Evolutionary conservation across 1,140 invertebrate genomes (phyloP), one percentile per base, ranked within the genome.

Genomic region (Lepidostoma basale): DNA sequence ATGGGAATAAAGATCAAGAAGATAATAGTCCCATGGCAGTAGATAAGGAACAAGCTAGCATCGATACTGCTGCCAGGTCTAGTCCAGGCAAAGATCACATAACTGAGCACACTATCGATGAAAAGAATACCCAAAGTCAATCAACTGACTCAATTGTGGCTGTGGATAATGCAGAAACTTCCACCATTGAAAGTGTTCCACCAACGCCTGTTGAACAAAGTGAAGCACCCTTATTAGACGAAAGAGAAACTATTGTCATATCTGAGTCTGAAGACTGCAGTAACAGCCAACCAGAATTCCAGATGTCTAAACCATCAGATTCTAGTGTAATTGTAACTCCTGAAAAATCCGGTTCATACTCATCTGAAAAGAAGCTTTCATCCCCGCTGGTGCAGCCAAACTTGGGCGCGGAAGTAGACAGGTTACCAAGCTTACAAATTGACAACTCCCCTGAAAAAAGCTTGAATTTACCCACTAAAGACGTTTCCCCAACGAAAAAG

Each of bases 191-290:
- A 10, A 9, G 12, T n/a, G 14, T 12, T 14, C 6, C 25, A 62
- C 6, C 23, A 45, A 25, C n/a, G 16, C 25, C 8, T 52, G 9
- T 12, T 18, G n/a, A 36, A 23, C n/a, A 20, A 6, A 14, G 45
- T 12, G 22, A 56, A 39, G 23, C 52, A 4, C 52, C 23, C 3
- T 33, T 56, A 22, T 25, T 78, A 1, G 81, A 83, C 62, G 81
- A 83, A 64, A 82, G 81, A 74, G 82, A 83, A 52, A 82, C 82
- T 6, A 83, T 83, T 23, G 74, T 83, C 14, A 83, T 83, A 75
- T 83, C 82, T 2, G 82, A 83, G 74, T 83, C 82, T 25, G 82
- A 83, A 73, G 81, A 83, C 62, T 81, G 81, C 60, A 82, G 82
- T 18, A 72, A 72, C 47, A 68, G 70, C 36, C 70, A 68, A 45